Percentiles rank a stretch among this genome's conserved stretches.
Evolutionary conservation across 2,113 vertebrate genomes (phyloP).

Genomic region (Xenopus borealis): DNA sequence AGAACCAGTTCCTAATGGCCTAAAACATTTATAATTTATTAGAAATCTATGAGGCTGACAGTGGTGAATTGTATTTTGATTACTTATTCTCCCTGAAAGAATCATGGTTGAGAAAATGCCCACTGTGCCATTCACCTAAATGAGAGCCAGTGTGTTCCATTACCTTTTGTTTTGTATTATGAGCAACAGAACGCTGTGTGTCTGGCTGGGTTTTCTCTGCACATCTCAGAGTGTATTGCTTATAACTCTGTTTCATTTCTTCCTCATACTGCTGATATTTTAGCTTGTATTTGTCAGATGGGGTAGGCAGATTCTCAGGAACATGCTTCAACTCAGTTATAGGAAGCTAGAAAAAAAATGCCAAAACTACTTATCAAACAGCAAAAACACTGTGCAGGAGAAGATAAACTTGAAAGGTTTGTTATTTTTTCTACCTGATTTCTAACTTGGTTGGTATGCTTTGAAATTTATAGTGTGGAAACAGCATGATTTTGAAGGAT

Average conservation of each 20-base stretch:
- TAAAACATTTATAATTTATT: too few relatives aligned
- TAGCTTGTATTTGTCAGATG: slow-evolving; percentile 52
- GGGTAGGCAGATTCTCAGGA: slow-evolving; percentile 56
- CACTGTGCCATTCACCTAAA: too few relatives aligned
- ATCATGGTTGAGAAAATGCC: too few relatives aligned
- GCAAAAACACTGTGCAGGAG: neutral
- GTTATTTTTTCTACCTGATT: neutral
- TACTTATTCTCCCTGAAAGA: too few relatives aligned
- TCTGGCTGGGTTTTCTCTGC: slow-evolving; percentile 24
- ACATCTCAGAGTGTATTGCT: slow-evolving; percentile 52
- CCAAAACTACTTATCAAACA: too few relatives aligned
- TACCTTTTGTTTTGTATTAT: slow-evolving; percentile 46
- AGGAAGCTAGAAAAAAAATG: slow-evolving; percentile 47
- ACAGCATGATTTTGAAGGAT: neutral
- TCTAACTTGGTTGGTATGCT: neutral
- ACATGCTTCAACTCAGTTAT: slow-evolving; percentile 51
- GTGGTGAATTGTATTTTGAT: too few relatives aligned
- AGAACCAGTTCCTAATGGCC: too few relatives aligned
- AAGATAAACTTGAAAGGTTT: neutral
- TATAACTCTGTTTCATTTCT: slow-evolving; percentile 57
- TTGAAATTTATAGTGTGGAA: neutral
- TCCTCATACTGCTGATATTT: slow-evolving; percentile 58
- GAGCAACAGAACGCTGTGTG: slow-evolving; percentile 30
- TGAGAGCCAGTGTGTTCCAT: neutral
- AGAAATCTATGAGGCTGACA: too few relatives aligned